Conservation (phyloP, 2,888 invertebrate species). For the Drosophila bunnanda region DNA sequence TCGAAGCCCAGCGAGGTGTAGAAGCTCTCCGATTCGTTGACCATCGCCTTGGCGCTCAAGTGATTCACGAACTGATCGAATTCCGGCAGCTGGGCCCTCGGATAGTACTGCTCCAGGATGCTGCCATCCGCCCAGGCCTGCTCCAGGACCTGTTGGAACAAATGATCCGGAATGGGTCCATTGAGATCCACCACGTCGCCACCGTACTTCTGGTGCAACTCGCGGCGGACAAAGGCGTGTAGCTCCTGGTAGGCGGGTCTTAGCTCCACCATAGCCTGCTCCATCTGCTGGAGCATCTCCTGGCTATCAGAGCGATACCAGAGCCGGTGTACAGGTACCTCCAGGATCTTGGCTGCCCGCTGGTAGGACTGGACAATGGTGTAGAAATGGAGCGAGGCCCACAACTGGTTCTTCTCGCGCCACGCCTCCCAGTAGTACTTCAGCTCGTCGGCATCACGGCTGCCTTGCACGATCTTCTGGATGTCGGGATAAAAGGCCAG, state of each 20-base stretch:
- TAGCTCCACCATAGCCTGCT: slow-evolving; percentile 84
- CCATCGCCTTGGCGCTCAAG: slow-evolving; percentile 72
- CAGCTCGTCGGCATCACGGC: slow-evolving; percentile 76
- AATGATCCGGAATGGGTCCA: slow-evolving; percentile 91
- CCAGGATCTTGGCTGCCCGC: slow-evolving; percentile 78
- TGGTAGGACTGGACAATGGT: slow-evolving; percentile 80
- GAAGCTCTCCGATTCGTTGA: slow-evolving; percentile 80
- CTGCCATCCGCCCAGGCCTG: slow-evolving; percentile 82
- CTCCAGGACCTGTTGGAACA: slow-evolving; percentile 86
- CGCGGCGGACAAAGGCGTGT: slow-evolving; percentile 91
- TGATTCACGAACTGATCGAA: slow-evolving; percentile 79
- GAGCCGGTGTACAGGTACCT: slow-evolving; percentile 75
- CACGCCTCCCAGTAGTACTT: slow-evolving; percentile 82
- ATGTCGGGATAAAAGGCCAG: slow-evolving; percentile 82
- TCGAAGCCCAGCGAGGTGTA: slow-evolving; percentile 81
- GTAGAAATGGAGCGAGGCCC: slow-evolving; percentile 81
- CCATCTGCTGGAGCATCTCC: slow-evolving; percentile 81
- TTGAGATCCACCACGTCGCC: slow-evolving; percentile 87
- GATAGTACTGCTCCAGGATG: slow-evolving; percentile 79
- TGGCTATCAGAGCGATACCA: slow-evolving; percentile 80
- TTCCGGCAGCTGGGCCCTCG: slow-evolving; percentile 77
- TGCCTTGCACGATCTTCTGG: slow-evolving; percentile 78
- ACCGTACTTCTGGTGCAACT: slow-evolving; percentile 89
- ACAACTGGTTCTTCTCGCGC: slow-evolving; percentile 80
- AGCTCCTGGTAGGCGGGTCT: slow-evolving; percentile 91